Evolutionary conservation across 2,888 invertebrate species (phyloP).

Genomic region (Ectobius pallidus): DNA sequence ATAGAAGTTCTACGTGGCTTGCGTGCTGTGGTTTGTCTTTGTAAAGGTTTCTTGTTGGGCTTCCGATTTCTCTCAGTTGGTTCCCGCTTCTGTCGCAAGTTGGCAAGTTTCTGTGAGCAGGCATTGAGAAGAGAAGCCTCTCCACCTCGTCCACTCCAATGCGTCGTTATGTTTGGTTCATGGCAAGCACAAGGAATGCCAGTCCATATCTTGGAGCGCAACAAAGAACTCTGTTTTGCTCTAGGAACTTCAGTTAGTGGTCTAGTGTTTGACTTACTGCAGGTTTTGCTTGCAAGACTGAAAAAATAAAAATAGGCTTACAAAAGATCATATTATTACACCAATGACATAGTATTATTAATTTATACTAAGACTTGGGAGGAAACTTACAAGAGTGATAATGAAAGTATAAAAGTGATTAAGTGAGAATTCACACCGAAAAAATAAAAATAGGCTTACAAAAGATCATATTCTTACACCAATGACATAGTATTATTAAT

Average conservation of each 20-base stretch:
- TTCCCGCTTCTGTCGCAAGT: constrained; percentile 16
- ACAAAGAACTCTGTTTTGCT: constrained; percentile 26
- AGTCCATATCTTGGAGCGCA: constrained; percentile 78
- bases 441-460: too few species aligned
- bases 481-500: too few species aligned
- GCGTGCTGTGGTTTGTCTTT: neutral
- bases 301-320: too few species aligned
- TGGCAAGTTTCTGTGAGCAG: constrained; percentile 35
- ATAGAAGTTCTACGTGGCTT: neutral
- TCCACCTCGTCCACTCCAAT: constrained; percentile 31
- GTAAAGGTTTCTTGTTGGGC: neutral
- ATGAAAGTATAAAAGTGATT: too few species aligned
- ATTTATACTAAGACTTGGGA: too few species aligned
- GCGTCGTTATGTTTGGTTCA: constrained; percentile 25
- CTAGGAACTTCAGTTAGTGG: neutral
- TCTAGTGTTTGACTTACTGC: neutral
- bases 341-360: too few species aligned
- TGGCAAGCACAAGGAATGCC: constrained; percentile 42
- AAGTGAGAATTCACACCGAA: too few species aligned
- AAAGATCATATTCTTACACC: too few species aligned
- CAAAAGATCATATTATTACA: too few species aligned
- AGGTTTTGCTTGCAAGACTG: neutral
- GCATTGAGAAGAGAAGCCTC: constrained; percentile 29
- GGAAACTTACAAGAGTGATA: too few species aligned
- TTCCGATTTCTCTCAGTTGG: neutral